Percentiles rank a stretch among this genome's conserved stretches.
Evolutionary conservation across 2,888 invertebrate species (phyloP).

Genomic region (Rhodophaea formosa): DNA sequence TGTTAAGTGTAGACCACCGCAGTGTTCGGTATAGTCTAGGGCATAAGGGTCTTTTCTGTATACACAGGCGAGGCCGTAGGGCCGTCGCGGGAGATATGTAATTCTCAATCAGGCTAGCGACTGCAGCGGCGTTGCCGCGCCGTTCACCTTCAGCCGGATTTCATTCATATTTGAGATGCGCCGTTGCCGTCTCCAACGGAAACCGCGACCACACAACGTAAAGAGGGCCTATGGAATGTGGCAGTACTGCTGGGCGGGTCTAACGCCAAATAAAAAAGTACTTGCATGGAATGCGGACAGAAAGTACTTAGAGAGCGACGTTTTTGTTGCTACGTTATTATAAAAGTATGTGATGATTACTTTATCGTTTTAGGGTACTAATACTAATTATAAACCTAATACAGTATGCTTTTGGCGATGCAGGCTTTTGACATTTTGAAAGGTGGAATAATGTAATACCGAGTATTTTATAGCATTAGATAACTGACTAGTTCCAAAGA

Average conservation of each 20-base stretch:
- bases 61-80: slow-evolving; percentile 43
- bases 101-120: slow-evolving; percentile 77
- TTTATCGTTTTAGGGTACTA: slow-evolving; percentile 4
- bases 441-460: no score
- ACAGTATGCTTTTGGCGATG: background rate
- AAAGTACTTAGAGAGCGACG: slow-evolving; percentile 16
- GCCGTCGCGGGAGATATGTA: slow-evolving; percentile 70
- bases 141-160: slow-evolving; percentile 75
- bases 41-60: slow-evolving; percentile 28
- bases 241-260: slow-evolving; percentile 76
- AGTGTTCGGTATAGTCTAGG: slow-evolving; percentile 29
- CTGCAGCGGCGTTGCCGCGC: slow-evolving; percentile 76
- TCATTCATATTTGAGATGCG: slow-evolving; percentile 81
- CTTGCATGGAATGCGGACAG: slow-evolving; percentile 68
- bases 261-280: slow-evolving; percentile 70
- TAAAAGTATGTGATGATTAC: background rate
- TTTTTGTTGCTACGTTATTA: slow-evolving; percentile 13
- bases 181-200: slow-evolving; percentile 79
- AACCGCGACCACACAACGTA: slow-evolving; percentile 80
- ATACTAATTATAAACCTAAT: background rate
- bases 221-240: slow-evolving; percentile 79
- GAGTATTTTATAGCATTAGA: no score
- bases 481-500: no score
- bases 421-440: background rate
- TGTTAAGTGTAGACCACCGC: slow-evolving; percentile 43